Conservation (phyloP, 1,140 invertebrate species). For the Glossosoma conforme region DNA sequence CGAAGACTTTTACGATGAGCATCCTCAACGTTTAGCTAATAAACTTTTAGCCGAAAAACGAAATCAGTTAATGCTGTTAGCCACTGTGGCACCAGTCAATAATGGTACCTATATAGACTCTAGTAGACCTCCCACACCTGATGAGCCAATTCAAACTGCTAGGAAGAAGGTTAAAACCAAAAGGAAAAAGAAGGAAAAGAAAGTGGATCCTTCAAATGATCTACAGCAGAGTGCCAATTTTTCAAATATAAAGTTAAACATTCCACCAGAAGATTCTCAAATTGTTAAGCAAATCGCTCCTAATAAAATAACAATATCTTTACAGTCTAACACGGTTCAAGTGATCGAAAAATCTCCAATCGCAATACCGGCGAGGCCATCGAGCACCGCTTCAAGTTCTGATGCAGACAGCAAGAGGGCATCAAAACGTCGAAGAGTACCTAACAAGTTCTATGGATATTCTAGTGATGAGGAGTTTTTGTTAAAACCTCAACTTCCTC, state of each 20-base stretch:
- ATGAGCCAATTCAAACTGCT: conserved; percentile 37
- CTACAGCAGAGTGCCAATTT: conserved; percentile 47
- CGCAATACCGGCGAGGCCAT: conserved; percentile 32
- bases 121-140: conserved; percentile 56
- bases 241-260: conserved; percentile 45
- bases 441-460: conserved; percentile 81
- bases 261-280: conserved; percentile 35
- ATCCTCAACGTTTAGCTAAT: conserved; percentile 66
- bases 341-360: conserved; percentile 34
- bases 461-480: conserved; percentile 71
- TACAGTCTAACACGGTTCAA: conserved; percentile 49
- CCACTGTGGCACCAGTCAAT: conserved; percentile 54
- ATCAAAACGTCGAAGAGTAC: conserved; percentile 70
- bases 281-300: conserved; percentile 35
- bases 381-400: conserved; percentile 30
- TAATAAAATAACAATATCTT: conserved; percentile 50
- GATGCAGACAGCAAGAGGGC: conserved; percentile 60
- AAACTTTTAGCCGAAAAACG: conserved; percentile 68
- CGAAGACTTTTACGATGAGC: conserved; percentile 79
- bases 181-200: conserved; percentile 55
- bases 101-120: conserved; percentile 54
- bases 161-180: conserved; percentile 55
- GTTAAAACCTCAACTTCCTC: conserved; percentile 56
- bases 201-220: conserved; percentile 52
- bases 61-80: conserved; percentile 58